These are phyloP conservation scores for Drosophila planitibia DNA, from an alignment of 2,888 invertebrate species.

Conservation along the genomic window DNA sequence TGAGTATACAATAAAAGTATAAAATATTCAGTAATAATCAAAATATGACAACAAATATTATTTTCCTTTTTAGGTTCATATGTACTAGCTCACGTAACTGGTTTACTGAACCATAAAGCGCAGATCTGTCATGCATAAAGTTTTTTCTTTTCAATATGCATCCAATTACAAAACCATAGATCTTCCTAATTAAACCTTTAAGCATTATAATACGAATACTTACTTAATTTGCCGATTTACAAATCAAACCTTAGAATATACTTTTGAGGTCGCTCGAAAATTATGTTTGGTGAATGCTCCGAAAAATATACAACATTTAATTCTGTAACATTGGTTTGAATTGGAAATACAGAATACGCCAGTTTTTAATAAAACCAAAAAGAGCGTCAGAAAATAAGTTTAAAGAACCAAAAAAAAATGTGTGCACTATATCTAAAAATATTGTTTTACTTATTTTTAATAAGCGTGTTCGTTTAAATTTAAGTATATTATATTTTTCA, in stretches of 20 bases:
- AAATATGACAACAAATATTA: not conserved
- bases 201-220: not conserved
- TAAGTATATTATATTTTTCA: too few species aligned
- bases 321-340: not conserved
- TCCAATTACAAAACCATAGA: not conserved
- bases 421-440: too few species aligned
- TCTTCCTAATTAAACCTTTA: not conserved
- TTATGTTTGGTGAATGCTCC: not conserved
- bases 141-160: not conserved
- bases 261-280: not conserved
- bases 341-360: not conserved
- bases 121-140: not conserved
- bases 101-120: slow-evolving; percentile 2
- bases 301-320: slow-evolving; percentile 22
- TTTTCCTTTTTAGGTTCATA: not conserved
- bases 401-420: too few species aligned
- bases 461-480: too few species aligned
- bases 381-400: too few species aligned
- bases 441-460: too few species aligned
- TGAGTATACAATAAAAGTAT: not conserved
- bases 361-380: not conserved
- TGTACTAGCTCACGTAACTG: not conserved
- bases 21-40: not conserved
- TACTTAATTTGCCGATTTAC: not conserved
- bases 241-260: not conserved